Evolutionary conservation across 2,113 vertebrate species (phyloP).

Genomic region (Vidua chalybeata): DNA sequence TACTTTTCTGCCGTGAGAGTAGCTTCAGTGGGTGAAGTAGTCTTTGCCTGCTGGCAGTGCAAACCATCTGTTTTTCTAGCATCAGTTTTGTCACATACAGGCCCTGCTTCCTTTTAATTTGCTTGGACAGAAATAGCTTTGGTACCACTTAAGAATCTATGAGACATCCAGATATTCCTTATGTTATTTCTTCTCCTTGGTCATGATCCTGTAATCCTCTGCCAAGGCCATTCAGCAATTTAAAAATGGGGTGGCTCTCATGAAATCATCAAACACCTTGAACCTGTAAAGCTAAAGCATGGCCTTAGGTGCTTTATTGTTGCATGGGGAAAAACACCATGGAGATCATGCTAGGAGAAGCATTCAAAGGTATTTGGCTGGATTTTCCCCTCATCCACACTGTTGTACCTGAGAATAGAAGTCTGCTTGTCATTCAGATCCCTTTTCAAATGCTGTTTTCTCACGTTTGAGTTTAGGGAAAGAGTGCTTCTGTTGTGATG

Average conservation of each 20-base stretch:
- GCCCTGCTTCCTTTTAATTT: background rate
- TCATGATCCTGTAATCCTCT: background rate
- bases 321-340: background rate
- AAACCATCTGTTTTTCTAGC: background rate
- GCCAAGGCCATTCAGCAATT: background rate
- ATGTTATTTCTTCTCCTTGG: background rate
- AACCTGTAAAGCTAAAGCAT: background rate
- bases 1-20: slow-evolving; percentile 23
- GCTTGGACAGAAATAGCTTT: background rate
- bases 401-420: background rate
- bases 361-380: background rate
- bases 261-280: background rate
- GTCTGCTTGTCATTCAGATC: background rate
- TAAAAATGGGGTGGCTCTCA: background rate
- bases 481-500: background rate
- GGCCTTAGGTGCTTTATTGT: background rate
- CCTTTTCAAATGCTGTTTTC: background rate
- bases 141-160: background rate
- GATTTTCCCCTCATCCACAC: background rate
- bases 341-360: background rate
- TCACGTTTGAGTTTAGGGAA: background rate
- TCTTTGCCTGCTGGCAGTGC: background rate
- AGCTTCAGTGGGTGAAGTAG: background rate
- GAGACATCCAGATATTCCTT: background rate
- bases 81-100: background rate